These are phyloP conservation scores for Philhelius pedissequus DNA, from an alignment of 2,888 invertebrate species.

Conservation along the genomic window DNA sequence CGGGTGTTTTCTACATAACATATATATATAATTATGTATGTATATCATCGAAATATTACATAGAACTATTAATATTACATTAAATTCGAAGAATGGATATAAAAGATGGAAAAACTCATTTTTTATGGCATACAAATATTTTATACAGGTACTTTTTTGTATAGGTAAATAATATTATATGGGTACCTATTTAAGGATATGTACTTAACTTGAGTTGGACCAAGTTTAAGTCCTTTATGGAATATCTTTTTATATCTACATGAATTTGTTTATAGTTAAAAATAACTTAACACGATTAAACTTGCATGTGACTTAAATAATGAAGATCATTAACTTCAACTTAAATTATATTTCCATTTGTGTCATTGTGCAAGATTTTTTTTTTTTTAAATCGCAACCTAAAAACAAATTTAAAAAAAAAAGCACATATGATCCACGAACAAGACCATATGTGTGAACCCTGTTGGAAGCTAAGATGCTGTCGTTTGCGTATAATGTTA, in stretches of 20 bases:
- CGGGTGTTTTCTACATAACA: neutral
- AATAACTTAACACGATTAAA: constrained; percentile 52
- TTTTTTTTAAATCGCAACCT: constrained; percentile 21
- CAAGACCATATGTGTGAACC: constrained; percentile 43
- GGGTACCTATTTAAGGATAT: too few species aligned
- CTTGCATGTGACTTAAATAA: constrained; percentile 30
- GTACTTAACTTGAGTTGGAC: too few species aligned
- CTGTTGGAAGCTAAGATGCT: constrained; percentile 47
- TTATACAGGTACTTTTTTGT: too few species aligned
- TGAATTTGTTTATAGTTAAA: neutral
- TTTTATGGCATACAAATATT: too few species aligned
- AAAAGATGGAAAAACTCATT: too few species aligned
- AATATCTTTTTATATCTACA: too few species aligned
- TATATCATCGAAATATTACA: too few species aligned
- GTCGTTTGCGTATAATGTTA: constrained; percentile 34
- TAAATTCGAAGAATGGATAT: too few species aligned
- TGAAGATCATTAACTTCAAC: constrained; percentile 44
- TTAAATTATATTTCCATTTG: neutral
- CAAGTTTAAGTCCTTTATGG: too few species aligned
- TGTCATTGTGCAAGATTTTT: constrained; percentile 37
- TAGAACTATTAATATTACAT: too few species aligned
- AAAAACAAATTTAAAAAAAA: neutral
- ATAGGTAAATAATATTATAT: too few species aligned
- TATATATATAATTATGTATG: neutral
- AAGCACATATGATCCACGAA: constrained; percentile 31